Evolutionary conservation across 2,888 invertebrate genomes (phyloP).

Genomic region (Merodon equestris): DNA sequence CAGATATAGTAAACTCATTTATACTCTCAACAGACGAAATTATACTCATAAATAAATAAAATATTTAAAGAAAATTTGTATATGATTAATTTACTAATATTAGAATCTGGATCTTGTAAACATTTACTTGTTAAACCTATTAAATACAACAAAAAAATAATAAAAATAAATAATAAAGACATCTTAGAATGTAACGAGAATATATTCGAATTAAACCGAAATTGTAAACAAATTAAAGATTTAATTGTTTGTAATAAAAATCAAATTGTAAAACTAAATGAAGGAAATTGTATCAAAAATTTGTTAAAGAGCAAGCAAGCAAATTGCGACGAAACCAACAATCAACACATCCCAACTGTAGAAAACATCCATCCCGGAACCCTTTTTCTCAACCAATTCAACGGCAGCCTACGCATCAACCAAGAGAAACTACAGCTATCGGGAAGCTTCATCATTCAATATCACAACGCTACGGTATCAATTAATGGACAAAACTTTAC

Average conservation of each 20-base stretch:
- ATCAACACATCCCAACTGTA: slow-evolving; percentile 2
- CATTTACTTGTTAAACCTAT: slow-evolving; percentile 51
- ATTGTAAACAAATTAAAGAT: slow-evolving; percentile 10
- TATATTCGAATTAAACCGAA: slow-evolving; percentile 3
- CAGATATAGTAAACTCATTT: slow-evolving; percentile 48
- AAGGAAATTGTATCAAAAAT: slow-evolving; percentile 4
- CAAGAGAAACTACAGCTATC: slow-evolving; percentile 3
- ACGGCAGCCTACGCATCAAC: slow-evolving; percentile 13
- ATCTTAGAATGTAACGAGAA: background rate
- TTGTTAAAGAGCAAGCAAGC: slow-evolving; percentile 14
- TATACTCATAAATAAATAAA: slow-evolving; percentile 34
- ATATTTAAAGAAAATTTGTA: slow-evolving; percentile 51
- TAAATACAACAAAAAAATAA: slow-evolving; percentile 46
- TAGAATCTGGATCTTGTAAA: slow-evolving; percentile 38
- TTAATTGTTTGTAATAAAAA: slow-evolving; percentile 12
- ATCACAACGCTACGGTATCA: background rate
- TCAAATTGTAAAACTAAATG: slow-evolving; percentile 4
- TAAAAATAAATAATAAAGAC: background rate
- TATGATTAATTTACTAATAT: slow-evolving; percentile 50
- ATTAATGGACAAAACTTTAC: slow-evolving; percentile 2
- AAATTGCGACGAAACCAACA: slow-evolving; percentile 9
- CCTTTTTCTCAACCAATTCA: slow-evolving; percentile 11
- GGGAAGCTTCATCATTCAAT: slow-evolving; percentile 20
- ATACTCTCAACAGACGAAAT: slow-evolving; percentile 52
- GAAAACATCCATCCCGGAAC: slow-evolving; percentile 7